A percentile compares a stretch with the other conserved stretches of the same genome.
Evolutionary conservation across 2,113 vertebrate species (phyloP).

Genomic region (Syngnathus typhle): DNA sequence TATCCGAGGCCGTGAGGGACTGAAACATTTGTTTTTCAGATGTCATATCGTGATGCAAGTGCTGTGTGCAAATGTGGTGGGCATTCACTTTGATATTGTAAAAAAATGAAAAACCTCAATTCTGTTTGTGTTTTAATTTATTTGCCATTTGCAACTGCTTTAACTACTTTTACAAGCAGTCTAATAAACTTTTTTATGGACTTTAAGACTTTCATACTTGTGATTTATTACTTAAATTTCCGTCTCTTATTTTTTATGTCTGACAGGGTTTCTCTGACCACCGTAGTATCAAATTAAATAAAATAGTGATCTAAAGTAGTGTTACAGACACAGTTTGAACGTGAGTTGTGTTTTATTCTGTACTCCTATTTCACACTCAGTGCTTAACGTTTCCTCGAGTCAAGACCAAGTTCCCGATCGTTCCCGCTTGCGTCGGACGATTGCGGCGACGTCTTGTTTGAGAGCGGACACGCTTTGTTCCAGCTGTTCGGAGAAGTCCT

Average conservation of each 20-base stretch:
- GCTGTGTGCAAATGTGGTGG: conserved; percentile 4
- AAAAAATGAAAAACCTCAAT: conserved; percentile 37
- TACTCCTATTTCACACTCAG: too few relatives aligned
- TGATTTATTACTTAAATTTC: background rate
- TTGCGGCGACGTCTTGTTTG: conserved; percentile 80
- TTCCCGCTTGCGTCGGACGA: conserved; percentile 79
- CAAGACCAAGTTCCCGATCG: conserved; percentile 63
- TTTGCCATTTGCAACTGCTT: conserved; percentile 53
- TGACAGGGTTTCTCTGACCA: too few relatives aligned
- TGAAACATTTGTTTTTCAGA: conserved; percentile 2
- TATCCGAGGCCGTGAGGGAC: background rate
- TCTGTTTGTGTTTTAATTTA: conserved; percentile 64
- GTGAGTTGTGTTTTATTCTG: too few relatives aligned
- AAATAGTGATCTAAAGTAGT: too few relatives aligned
- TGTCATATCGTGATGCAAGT: conserved; percentile 8
- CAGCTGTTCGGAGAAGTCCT: conserved; percentile 77
- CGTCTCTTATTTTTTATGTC: background rate
- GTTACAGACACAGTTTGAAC: too few relatives aligned
- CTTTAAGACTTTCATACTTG: background rate
- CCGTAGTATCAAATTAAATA: too few relatives aligned
- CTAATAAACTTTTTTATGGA: conserved; percentile 58
- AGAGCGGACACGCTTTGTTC: conserved; percentile 75
- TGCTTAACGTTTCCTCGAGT: background rate
- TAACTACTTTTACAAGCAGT: conserved; percentile 45
- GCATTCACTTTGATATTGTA: conserved; percentile 23